Evolutionary conservation across 1,140 invertebrate genomes (phyloP), one percentile per base, ranked within the genome.

Genomic region (Saccostrea glomerata): DNA sequence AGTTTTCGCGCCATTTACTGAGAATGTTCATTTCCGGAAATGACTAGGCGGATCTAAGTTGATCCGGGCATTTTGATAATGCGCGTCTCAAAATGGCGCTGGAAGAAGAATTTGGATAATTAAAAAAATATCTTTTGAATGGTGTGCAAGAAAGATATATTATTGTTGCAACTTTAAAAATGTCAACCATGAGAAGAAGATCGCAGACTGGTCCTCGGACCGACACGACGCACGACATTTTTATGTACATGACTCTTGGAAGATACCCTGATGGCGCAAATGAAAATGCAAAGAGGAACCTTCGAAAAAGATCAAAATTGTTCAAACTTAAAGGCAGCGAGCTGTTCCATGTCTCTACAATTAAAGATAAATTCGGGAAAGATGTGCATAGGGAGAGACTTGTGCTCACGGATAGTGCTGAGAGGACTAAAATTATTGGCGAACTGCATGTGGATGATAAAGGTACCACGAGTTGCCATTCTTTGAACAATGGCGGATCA

Each of bases 271-370:
- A n/a, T 47, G 54, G 58, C 25, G 60, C 58, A 63, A 84, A 55
- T 66, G 86, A 87, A 17, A 83, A 83, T 47, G 82, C 30, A 11
- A 87, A 84, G 82, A 55, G 86, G 66, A 87, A 63, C 47, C 82
- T 87, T 17, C 55, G 86, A 63, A 87, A 87, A 87, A 82, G 86
- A 17, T 83, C 86, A 12, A 83, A 87, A 82, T 47, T 56, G n/a
- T 87, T 87, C 86, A 87, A 83, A 23, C 23, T 87, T 13, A 70
- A 63, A 47, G 86, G 60, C 56, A 66, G 82, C 11, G 56, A 87
- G 36, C 56, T 87, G 55, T 87, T 83, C 54, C 82, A 87, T 84
- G 36, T 84, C 25, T 58, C 82, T 36, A 66, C 25, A 23, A 30
- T 9, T 5, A 23, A 77, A 23, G 77, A 83, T 36, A 87, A 56